Evolutionary conservation across 1,140 invertebrate species (phyloP).

Genomic region (Sinonovacula constricta): DNA sequence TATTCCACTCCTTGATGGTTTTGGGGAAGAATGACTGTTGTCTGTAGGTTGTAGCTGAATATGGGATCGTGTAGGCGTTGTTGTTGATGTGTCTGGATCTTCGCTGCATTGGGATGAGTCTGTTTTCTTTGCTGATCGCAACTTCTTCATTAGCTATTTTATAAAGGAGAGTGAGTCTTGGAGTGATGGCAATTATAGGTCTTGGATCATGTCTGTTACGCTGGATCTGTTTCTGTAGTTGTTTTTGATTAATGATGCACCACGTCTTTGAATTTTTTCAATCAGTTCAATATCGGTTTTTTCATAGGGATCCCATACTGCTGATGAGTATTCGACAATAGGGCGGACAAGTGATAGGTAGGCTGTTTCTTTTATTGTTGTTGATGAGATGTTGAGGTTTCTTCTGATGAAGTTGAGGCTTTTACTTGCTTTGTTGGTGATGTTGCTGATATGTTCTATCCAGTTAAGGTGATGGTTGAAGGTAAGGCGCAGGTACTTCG

Average conservation of each 20-base stretch:
- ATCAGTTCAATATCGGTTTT: background rate
- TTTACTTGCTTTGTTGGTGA: no score
- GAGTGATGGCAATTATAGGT: background rate
- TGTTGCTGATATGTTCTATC: no score
- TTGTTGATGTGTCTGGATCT: background rate
- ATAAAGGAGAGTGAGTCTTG: background rate
- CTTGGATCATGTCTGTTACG: background rate
- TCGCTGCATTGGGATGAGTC: background rate
- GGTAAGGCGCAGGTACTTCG: background rate
- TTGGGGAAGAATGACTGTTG: background rate
- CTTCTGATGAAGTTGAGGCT: no score
- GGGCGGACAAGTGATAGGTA: background rate
- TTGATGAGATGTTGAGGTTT: background rate
- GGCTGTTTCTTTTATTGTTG: background rate
- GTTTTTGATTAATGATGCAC: background rate
- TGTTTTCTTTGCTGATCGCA: background rate
- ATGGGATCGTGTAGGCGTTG: background rate
- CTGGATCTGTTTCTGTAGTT: background rate
- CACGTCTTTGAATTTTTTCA: background rate
- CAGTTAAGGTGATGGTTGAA: no score
- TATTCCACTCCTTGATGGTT: background rate
- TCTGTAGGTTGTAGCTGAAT: background rate
- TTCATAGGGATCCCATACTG: background rate
- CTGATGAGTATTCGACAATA: background rate
- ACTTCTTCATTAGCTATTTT: background rate